These are phyloP conservation scores for Temnothorax unifasciatus DNA, from an alignment of 2,888 invertebrate species.

Conservation along the genomic window DNA sequence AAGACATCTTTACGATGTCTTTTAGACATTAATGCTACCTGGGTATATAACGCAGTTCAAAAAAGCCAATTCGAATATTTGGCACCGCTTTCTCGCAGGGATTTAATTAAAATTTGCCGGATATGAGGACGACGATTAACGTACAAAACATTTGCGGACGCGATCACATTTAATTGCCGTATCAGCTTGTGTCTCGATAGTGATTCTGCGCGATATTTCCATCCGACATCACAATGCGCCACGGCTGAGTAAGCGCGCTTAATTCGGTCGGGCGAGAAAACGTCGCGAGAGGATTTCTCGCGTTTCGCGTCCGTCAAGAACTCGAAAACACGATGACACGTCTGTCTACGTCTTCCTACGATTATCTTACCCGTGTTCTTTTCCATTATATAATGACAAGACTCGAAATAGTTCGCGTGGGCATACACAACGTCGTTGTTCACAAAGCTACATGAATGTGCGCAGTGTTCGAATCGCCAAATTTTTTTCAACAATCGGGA, in stretches of 20 bases:
- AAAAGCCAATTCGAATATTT: neutral
- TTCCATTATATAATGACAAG: conserved; percentile 65
- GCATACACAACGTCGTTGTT: conserved; percentile 63
- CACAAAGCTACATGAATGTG: conserved; percentile 25
- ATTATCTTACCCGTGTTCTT: conserved; percentile 53
- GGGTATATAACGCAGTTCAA: neutral
- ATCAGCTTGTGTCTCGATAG: neutral
- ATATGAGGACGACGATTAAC: neutral
- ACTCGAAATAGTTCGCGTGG: conserved; percentile 82
- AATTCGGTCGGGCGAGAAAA: conserved; percentile 32
- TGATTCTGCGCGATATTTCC: conserved; percentile 3
- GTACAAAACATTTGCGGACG: neutral
- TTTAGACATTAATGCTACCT: no score
- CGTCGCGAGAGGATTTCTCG: conserved; percentile 9
- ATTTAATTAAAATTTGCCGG: conserved; percentile 23
- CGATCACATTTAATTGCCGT: neutral
- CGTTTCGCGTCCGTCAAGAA: neutral
- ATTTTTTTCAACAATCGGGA: neutral
- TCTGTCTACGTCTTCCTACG: conserved; percentile 28
- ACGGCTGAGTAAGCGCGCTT: conserved; percentile 12
- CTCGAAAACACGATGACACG: conserved; percentile 30
- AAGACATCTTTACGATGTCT: no score
- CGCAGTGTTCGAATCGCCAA: conserved; percentile 11
- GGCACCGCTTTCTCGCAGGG: neutral
- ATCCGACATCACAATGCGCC: neutral